Conservation (phyloP, 2,888 invertebrate genomes). For the Acronicta psi region DNA sequence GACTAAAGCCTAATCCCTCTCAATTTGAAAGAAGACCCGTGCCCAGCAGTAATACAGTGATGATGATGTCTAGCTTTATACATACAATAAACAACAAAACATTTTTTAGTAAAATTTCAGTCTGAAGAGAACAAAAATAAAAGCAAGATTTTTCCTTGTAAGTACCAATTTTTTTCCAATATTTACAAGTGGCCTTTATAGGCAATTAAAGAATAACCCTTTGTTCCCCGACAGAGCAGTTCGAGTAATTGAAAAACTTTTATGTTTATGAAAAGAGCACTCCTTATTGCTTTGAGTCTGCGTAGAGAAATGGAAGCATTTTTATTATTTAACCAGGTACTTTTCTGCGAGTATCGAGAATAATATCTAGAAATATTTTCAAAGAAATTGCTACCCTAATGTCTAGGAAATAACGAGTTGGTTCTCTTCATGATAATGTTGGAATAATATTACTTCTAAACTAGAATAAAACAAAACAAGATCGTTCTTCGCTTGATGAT, state of each 20-base stretch:
- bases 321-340: conserved; percentile 8
- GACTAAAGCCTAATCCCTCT: no score
- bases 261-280: conserved; percentile 29
- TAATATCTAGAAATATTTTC: not conserved
- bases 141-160: not conserved
- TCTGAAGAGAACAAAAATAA: conserved; percentile 2
- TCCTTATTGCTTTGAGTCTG: conserved; percentile 21
- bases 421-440: not conserved
- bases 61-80: no score
- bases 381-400: not conserved
- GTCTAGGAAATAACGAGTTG: not conserved
- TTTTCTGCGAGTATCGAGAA: not conserved
- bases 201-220: conserved; percentile 49
- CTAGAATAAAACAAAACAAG: no score
- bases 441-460: no score
- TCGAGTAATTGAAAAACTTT: conserved; percentile 59
- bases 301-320: conserved; percentile 4
- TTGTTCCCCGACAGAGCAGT: conserved; percentile 39
- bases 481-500: no score
- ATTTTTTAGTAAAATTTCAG: not conserved
- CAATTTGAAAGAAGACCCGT: no score
- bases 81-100: no score
- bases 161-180: conserved; percentile 13
- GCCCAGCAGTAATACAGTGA: no score
- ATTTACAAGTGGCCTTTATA: conserved; percentile 38